Base-by-base conservation (phyloP, 2,113 vertebrate species). In the Rana temporaria region DNA sequence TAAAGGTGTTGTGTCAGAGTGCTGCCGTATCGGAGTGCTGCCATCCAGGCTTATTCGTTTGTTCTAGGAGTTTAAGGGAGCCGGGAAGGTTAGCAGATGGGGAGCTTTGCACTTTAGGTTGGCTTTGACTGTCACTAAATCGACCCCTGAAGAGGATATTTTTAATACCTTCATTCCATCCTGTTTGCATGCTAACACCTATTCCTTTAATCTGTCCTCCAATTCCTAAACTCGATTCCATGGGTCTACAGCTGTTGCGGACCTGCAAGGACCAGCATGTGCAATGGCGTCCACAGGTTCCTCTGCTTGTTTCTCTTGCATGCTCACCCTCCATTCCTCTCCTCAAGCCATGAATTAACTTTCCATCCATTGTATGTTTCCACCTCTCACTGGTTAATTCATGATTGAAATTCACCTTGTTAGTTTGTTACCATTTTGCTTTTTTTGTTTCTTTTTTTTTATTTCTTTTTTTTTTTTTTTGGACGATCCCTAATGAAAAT, bases 401-500 rank as follows among this genome's bases (percentile, higher is more conserved):
- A 38, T 38, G 34, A 38, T 38, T 1, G 34, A 38, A 38, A 38
- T 38, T 38, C 34, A 38, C 34, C 34, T 38, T 38, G 34, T 38
- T 88, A 92, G 88, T 93, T 92, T 93, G 91, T 90, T 93, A 88
- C 91, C 91, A 90, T 89, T 89, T 92, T 93, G 93, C 93, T 93
- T 94, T 89, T 30, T 92, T 95, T 93, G 92, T 91, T 95, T 93
- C 56, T 78, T 19, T 30, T 30, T 30, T 22, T 63, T 65, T 18
- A 32, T 38, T 38, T 38, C 7, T 38, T 38, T 38, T 38, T 6
- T 34, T 4, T 78, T 67, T 64, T 52, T 77, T 76, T 94, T 92
- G 91, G 93, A 92, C 74, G 94, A 95, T 91, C 92, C 94, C 95
- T 97, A 94, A 98, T 98, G 96, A 96, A 96, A 99, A 94, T 97